Conservation (phyloP, 2,797 vertebrate species). For the Sebastes paucispinis region DNA sequence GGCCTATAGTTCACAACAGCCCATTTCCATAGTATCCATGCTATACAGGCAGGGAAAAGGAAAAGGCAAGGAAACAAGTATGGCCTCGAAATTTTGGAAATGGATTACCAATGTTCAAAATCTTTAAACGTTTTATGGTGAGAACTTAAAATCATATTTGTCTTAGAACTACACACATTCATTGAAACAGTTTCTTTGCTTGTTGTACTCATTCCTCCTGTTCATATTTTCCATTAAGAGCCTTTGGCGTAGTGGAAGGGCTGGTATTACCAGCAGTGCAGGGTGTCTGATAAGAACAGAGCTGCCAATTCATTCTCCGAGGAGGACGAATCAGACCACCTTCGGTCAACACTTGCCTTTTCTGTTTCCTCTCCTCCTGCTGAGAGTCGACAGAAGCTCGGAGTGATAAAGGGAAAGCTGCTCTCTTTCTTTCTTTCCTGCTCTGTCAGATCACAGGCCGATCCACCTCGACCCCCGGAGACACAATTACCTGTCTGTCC, state of each 20-base stretch:
- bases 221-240: background rate
- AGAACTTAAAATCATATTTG: background rate
- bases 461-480: constrained; percentile 38
- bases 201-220: background rate
- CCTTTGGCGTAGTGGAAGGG: background rate
- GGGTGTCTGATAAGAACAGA: constrained; percentile 23
- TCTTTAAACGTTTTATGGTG: background rate
- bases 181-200: background rate
- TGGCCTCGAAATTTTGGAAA: background rate
- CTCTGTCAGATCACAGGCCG: constrained; percentile 38
- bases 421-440: constrained; percentile 8
- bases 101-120: background rate
- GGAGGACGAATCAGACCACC: constrained; percentile 34
- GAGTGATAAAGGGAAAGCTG: constrained; percentile 8
- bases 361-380: constrained; percentile 30
- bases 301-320: constrained; percentile 4
- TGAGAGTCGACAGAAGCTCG: constrained; percentile 7
- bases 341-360: constrained; percentile 42
- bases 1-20: background rate
- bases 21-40: background rate
- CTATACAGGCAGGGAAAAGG: background rate
- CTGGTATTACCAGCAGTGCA: background rate
- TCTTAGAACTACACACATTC: too few relatives aligned
- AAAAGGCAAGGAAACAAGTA: background rate
- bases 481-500: constrained; percentile 62